Base-by-base conservation (phyloP, 2,113 vertebrate genomes). In the Dicaeum eximium region DNA sequence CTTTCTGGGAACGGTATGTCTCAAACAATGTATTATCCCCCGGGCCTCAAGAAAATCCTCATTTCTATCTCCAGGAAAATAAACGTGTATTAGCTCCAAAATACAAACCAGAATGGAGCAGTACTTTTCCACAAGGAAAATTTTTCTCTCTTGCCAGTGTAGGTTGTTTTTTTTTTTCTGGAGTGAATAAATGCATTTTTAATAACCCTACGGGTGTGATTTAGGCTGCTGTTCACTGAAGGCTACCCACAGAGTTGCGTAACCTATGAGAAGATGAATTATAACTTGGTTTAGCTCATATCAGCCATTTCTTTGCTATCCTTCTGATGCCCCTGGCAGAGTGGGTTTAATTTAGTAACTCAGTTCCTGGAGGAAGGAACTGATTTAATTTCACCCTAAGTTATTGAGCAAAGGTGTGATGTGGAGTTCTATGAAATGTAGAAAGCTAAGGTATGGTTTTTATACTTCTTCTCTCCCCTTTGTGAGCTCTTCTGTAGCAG, bases 101-200 rank as follows among this genome's bases (percentile, higher is more conserved):
- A 89, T 54, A 95, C 62, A 75, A 82, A 85, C 66, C 58, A 62
- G 81, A 80, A 70, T 4, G 47, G 28, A 93, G 84, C 93, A 90
- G 94, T 96, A 93, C 56, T 96, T 96, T 96, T 97, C 95, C 95
- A 97, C 54, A 14, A 54, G 87, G 58, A 91, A 78, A 82, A 60
- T 90, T 92, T 56, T 88, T 86, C 35, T 86, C 62, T 88, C 74
- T 89, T 91, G 78, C 88, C 92, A 88, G 18, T 78, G 71, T 86
- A 57, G 35, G n/a, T n/a, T n/a, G n/a, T 4, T 18, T 93, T 92
- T 92, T 94, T 95, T 85, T 95, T 87, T 58, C 38, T 92, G 82
- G 42, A 91, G n/a, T 92, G 93, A 95, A 96, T 95, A 90, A 95
- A 94, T 96, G 44, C 90, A 96, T 96, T 96, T 96, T 73, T 95